These are phyloP conservation scores for Protobothrops mucrosquamatus DNA, from an alignment of 2,113 vertebrate species.

Conservation along the genomic window DNA sequence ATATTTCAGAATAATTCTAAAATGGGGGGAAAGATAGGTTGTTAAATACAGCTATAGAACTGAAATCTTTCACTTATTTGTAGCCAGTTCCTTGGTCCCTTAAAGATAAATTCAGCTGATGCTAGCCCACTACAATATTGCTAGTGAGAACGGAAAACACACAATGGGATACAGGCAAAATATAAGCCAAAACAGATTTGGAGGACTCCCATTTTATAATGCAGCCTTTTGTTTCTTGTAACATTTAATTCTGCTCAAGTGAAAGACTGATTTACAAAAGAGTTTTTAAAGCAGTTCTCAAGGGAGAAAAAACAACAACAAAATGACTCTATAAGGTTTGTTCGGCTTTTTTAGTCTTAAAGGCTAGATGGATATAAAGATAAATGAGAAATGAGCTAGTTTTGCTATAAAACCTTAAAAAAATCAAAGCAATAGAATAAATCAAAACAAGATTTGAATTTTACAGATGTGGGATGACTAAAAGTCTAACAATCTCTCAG, in stretches of 20 bases:
- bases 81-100: background rate
- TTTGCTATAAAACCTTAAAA: background rate
- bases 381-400: background rate
- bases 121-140: background rate
- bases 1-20: conserved; percentile 80
- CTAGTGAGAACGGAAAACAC: background rate
- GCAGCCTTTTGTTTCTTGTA: background rate
- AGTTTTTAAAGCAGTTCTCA: background rate
- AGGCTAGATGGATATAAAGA: background rate
- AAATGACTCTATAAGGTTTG: background rate
- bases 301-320: background rate
- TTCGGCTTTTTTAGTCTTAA: background rate
- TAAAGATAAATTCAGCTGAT: background rate
- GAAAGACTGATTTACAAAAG: background rate
- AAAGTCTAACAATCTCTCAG: background rate
- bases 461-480: background rate
- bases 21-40: conserved; percentile 32
- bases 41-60: background rate
- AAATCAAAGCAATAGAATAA: background rate
- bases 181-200: background rate
- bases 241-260: background rate
- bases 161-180: background rate
- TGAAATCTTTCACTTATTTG: background rate
- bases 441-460: background rate
- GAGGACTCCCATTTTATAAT: background rate